phyloP scores from a whole-genome alignment of 2,797 vertebrate species.

The Karalla daura region DNA sequence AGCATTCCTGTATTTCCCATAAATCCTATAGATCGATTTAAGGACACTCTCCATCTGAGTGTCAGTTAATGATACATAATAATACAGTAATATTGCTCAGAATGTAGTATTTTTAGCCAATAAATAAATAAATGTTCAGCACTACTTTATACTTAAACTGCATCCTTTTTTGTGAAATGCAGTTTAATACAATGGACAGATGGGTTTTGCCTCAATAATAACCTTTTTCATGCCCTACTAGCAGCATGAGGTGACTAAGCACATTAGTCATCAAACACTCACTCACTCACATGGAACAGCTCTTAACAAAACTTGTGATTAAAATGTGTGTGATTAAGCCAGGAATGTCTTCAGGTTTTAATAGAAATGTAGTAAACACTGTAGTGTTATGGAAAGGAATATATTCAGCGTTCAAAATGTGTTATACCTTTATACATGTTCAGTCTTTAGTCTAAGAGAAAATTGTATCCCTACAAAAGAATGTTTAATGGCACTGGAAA shows the following conservation, averaged over 20 bases:
- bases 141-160: no score
- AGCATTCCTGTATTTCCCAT: not conserved
- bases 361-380: not conserved
- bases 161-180: no score
- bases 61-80: not conserved
- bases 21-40: not conserved
- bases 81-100: not conserved
- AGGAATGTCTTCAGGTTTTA: slow-evolving; percentile 4
- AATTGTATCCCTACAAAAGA: no score
- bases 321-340: not conserved
- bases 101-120: not conserved
- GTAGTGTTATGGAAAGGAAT: not conserved
- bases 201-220: slow-evolving; percentile 11
- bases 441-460: not conserved
- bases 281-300: slow-evolving; percentile 6
- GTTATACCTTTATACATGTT: not conserved
- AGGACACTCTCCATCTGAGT: not conserved
- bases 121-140: not conserved
- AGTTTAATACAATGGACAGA: not conserved
- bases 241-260: slow-evolving; percentile 18
- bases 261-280: slow-evolving; percentile 24
- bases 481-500: no score
- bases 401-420: not conserved
- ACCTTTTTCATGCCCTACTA: slow-evolving; percentile 5
- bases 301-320: slow-evolving; percentile 2